These are phyloP conservation scores for Philotrypesis tridentata DNA, from an alignment of 1,140 invertebrate genomes.

Conservation along the genomic window DNA sequence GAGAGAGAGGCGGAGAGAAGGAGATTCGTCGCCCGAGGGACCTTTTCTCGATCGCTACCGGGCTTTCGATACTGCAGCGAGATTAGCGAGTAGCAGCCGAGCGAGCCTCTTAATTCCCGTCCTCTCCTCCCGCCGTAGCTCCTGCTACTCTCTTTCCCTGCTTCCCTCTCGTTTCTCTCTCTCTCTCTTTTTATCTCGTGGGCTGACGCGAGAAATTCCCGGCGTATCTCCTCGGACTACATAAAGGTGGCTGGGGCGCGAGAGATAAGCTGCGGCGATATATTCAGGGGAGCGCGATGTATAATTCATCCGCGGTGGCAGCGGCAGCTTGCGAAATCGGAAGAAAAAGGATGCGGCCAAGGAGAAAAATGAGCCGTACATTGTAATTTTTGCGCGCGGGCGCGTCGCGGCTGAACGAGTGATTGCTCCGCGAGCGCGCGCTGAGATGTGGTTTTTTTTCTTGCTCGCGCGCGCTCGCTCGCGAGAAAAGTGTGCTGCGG, in stretches of 20 bases:
- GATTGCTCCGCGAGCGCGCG: no score
- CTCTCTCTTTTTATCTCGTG: slow-evolving; percentile 1
- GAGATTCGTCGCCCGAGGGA: slow-evolving; percentile 43
- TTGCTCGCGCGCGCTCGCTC: no score
- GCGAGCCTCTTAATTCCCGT: slow-evolving; percentile 45
- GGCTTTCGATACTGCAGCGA: slow-evolving; percentile 44
- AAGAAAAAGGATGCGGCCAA: slow-evolving; percentile 1
- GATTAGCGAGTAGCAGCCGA: slow-evolving; percentile 19
- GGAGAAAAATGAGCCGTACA: slow-evolving; percentile 27
- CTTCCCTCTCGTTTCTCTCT: neutral
- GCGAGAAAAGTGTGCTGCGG: neutral
- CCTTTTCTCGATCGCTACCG: slow-evolving; percentile 50
- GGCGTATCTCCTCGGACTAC: slow-evolving; percentile 43
- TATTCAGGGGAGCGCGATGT: neutral
- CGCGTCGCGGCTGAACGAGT: neutral
- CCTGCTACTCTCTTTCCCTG: neutral
- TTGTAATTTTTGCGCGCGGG: slow-evolving; percentile 35
- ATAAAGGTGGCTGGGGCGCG: slow-evolving; percentile 27
- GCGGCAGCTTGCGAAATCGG: slow-evolving; percentile 33
- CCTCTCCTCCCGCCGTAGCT: neutral
- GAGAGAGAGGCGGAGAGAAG: slow-evolving; percentile 11
- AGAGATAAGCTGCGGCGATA: slow-evolving; percentile 38
- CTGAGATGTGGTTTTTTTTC: no score
- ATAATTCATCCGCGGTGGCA: slow-evolving; percentile 45
- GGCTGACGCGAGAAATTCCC: slow-evolving; percentile 45